Evolutionary conservation across 2,113 vertebrate genomes (phyloP), one percentile per base, ranked within the genome.

Genomic region (Penelope pileata): DNA sequence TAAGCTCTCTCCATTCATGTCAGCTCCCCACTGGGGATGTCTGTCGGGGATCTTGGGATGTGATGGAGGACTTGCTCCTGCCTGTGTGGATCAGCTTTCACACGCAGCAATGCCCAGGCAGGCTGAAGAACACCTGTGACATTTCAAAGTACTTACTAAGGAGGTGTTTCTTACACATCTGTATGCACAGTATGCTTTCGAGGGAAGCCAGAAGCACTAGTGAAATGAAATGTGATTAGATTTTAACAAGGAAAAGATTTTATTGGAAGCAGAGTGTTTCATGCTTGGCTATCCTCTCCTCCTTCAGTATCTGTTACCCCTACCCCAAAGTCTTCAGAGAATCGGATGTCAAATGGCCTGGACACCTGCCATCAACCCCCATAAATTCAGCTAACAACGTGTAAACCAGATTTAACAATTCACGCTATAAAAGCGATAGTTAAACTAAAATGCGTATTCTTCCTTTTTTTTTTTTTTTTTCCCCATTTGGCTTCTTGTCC

Each of bases 401-500:
- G 36, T 82, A 97, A 95, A 72, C 27, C 74, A 73, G 69, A 87
- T 73, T 42, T 93, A 67, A 74, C 76, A 86, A 64, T 78, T 72
- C 43, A 70, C 47, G 13, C 38, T 78, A 16, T 94, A 66, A 81
- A 86, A 96, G 27, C 42, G 15, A 7, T 50, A 75, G 34, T 72
- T 82, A 94, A 95, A 79, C 68, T 69, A 62, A 93, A 93, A 78
- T 75, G 7, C 14, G 1, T 73, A 69, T 80, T 95, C 32, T 62
- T 91, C 26, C 13, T 30, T 85, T 22, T 48, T 11, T 34, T 88
- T 91, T 83, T 81, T 60, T 60, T 15, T 63, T 63, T 63, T 63
- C 29, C 86, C 70, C 73, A 66, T 8, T 67, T 96, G 83, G 43
- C 81, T 91, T 82, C 53, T 62, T 67, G 27, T 91, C 24, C 54